Evolutionary conservation across 2,797 vertebrate genomes (phyloP).

Genomic region (Anabacerthia variegaticeps): DNA sequence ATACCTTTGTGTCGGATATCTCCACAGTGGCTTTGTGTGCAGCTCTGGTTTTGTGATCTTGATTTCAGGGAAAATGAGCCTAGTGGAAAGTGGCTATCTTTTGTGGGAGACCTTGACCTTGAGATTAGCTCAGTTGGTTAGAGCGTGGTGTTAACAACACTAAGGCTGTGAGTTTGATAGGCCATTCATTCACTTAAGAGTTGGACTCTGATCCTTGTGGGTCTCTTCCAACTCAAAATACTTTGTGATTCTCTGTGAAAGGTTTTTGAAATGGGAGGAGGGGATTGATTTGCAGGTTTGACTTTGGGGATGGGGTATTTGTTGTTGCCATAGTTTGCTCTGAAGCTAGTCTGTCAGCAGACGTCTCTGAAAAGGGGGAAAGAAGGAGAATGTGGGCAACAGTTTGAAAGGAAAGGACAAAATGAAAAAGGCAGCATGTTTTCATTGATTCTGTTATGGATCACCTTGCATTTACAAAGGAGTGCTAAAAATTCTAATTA

Average conservation of each 20-base stretch:
- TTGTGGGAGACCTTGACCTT: neutral
- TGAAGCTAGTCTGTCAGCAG: neutral
- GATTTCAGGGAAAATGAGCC: neutral
- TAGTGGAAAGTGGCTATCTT: neutral
- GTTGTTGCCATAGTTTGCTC: neutral
- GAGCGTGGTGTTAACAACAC: neutral
- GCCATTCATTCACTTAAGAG: neutral
- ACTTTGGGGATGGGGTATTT: neutral
- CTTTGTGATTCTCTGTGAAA: neutral
- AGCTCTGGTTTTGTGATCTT: neutral
- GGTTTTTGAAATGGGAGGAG: neutral
- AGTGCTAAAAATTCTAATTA: neutral
- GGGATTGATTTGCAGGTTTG: neutral
- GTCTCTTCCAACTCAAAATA: neutral
- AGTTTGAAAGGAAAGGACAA: neutral
- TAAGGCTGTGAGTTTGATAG: neutral
- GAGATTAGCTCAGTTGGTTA: neutral
- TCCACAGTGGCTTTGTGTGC: neutral
- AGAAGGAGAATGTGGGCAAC: neutral
- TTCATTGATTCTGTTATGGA: neutral
- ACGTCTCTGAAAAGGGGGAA: neutral
- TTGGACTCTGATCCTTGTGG: neutral
- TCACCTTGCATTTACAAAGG: neutral
- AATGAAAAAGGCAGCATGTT: neutral
- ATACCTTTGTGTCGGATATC: accelerated